Percentiles rank a stretch among this genome's conserved stretches.
phyloP scores from a whole-genome alignment of 1,140 invertebrate species.

The Leptopilina clavipes region DNA sequence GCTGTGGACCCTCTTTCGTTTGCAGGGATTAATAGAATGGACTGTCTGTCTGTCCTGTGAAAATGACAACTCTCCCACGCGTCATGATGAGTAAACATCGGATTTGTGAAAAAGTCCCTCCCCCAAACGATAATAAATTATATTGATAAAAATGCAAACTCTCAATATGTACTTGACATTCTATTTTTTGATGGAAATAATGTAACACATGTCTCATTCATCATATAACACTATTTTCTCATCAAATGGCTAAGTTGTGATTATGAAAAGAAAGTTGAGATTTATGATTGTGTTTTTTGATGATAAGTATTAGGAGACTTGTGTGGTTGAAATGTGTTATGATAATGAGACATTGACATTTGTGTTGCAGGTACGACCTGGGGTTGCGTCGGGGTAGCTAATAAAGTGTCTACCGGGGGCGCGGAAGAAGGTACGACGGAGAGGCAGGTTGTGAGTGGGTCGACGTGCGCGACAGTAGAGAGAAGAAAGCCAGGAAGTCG shows the following conservation, averaged over 20 bases:
- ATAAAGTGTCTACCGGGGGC: constrained; percentile 60
- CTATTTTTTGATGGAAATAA: too few relatives aligned
- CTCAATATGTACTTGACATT: neutral
- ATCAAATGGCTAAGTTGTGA: too few relatives aligned
- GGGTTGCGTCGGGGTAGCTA: constrained; percentile 71
- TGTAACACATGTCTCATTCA: too few relatives aligned
- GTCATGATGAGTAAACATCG: neutral
- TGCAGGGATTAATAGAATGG: constrained; percentile 64
- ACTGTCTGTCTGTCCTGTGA: constrained; percentile 47
- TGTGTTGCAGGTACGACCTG: constrained; percentile 71
- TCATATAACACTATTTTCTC: neutral
- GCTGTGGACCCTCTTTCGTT: constrained; percentile 58
- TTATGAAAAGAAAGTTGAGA: too few relatives aligned
- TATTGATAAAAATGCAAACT: neutral
- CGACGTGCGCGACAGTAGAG: constrained; percentile 50
- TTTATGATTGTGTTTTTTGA: too few relatives aligned
- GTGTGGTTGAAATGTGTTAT: neutral
- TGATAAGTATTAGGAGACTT: too few relatives aligned
- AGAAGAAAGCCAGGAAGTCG: constrained; percentile 53
- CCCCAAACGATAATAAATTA: neutral
- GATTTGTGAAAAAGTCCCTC: neutral
- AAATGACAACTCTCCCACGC: constrained; percentile 42
- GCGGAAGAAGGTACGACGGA: constrained; percentile 50
- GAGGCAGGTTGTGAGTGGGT: constrained; percentile 48
- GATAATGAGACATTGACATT: constrained; percentile 26